Evolutionary conservation across 2,888 invertebrate genomes (phyloP).

Genomic region (Andrena praecox): DNA sequence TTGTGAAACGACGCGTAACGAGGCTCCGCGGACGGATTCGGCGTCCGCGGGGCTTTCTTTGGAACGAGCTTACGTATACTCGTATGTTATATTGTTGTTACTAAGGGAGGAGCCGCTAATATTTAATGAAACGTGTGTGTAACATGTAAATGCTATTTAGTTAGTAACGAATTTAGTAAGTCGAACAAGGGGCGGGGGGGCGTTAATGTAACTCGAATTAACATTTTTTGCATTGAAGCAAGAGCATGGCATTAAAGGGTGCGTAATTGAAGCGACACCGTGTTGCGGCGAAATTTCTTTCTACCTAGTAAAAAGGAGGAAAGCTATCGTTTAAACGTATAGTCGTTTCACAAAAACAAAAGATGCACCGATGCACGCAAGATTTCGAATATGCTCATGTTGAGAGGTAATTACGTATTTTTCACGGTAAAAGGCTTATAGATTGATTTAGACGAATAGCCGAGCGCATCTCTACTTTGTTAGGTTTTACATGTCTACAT

Average conservation of each 20-base stretch:
- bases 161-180: slow-evolving; percentile 57
- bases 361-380: slow-evolving; percentile 53
- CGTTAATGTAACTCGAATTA: slow-evolving; percentile 11
- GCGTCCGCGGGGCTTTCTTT: slow-evolving; percentile 51
- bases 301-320: not conserved
- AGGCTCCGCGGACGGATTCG: slow-evolving; percentile 32
- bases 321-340: slow-evolving; percentile 26
- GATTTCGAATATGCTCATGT: slow-evolving; percentile 63
- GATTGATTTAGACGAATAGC: slow-evolving; percentile 63
- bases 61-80: slow-evolving; percentile 76
- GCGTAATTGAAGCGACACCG: slow-evolving; percentile 6
- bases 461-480: slow-evolving; percentile 68
- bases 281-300: slow-evolving; percentile 11
- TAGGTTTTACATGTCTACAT: slow-evolving; percentile 79
- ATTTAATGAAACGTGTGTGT: slow-evolving; percentile 67
- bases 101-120: slow-evolving; percentile 61
- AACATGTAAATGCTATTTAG: slow-evolving; percentile 64
- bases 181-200: slow-evolving; percentile 1
- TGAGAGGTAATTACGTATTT: slow-evolving; percentile 62
- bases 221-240: slow-evolving; percentile 19
- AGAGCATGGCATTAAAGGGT: slow-evolving; percentile 26
- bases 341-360: slow-evolving; percentile 24
- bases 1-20: slow-evolving; percentile 60
- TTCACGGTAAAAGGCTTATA: slow-evolving; percentile 58
- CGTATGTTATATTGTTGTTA: slow-evolving; percentile 72